phyloP scores from a whole-genome alignment of 2,888 invertebrate genomes.

The Acrocera orbiculus region DNA sequence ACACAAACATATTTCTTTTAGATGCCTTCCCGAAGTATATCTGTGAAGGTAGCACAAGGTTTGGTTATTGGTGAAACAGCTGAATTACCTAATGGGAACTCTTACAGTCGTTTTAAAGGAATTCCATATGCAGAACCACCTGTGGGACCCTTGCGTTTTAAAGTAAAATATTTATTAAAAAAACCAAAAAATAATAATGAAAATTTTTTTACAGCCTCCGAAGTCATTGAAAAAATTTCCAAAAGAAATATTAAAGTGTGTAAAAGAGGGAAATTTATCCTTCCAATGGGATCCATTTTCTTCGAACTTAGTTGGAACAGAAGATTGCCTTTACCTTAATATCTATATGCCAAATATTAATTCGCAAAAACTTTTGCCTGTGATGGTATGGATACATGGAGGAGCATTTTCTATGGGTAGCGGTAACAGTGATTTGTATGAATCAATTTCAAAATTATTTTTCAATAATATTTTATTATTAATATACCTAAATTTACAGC shows the following conservation, averaged over 20 bases:
- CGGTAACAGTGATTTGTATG: constrained; percentile 23
- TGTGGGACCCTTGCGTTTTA: constrained; percentile 28
- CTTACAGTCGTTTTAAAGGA: constrained; percentile 35
- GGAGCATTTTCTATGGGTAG: constrained; percentile 25
- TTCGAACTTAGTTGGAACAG: constrained; percentile 19
- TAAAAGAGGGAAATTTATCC: constrained; percentile 20
- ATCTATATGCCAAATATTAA: constrained; percentile 22
- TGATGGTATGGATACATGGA: constrained; percentile 30
- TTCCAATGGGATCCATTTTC: constrained; percentile 22
- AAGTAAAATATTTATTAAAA: constrained; percentile 17
- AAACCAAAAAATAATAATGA: no score
- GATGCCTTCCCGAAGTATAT: constrained; percentile 2
- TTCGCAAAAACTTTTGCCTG: constrained; percentile 17
- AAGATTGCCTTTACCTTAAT: constrained; percentile 26
- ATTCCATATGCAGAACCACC: constrained; percentile 42
- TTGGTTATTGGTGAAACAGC: constrained; percentile 32
- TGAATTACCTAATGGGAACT: constrained; percentile 25
- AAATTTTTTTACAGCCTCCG: constrained; percentile 19
- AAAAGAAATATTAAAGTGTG: constrained; percentile 22
- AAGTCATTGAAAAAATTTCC: constrained; percentile 20
- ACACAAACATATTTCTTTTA: no score
- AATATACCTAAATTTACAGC: constrained; percentile 13
- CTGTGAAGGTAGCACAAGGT: constrained; percentile 30
- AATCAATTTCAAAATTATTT: neutral
- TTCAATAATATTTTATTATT: neutral